phyloP scores from a whole-genome alignment of 2,113 vertebrate species.

The Narcine bancroftii region DNA sequence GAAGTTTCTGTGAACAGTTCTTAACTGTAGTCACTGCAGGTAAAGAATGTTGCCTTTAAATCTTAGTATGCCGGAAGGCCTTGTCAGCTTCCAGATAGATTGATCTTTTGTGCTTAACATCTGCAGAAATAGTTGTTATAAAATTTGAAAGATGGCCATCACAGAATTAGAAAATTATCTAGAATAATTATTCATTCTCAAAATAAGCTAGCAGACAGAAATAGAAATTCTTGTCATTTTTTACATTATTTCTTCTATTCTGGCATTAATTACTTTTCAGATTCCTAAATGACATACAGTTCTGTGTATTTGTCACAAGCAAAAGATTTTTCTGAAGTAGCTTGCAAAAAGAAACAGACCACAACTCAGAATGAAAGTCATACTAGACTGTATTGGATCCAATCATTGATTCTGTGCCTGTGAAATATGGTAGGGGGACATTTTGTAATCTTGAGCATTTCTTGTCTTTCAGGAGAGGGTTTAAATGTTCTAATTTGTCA shows the following conservation, averaged over 20 bases:
- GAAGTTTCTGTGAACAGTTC: background rate
- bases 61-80: background rate
- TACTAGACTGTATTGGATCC: background rate
- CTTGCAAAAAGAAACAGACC: background rate
- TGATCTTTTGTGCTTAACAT: background rate
- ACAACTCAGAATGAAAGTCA: background rate
- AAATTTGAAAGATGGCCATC: background rate
- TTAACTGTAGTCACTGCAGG: background rate
- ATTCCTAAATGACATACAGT: background rate
- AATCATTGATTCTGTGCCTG: background rate
- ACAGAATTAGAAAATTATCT: background rate
- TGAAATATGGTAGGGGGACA: background rate
- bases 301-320: background rate
- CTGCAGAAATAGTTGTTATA: background rate
- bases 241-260: background rate
- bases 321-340: background rate
- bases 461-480: background rate
- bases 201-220: background rate
- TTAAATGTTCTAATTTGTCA: background rate
- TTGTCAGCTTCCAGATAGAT: slow-evolving; percentile 7
- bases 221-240: background rate
- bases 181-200: slow-evolving; percentile 1
- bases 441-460: background rate
- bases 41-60: background rate
- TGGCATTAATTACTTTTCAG: background rate